phyloP scores from a whole-genome alignment of 2,888 invertebrate species.

The Diarsia brunnea region DNA sequence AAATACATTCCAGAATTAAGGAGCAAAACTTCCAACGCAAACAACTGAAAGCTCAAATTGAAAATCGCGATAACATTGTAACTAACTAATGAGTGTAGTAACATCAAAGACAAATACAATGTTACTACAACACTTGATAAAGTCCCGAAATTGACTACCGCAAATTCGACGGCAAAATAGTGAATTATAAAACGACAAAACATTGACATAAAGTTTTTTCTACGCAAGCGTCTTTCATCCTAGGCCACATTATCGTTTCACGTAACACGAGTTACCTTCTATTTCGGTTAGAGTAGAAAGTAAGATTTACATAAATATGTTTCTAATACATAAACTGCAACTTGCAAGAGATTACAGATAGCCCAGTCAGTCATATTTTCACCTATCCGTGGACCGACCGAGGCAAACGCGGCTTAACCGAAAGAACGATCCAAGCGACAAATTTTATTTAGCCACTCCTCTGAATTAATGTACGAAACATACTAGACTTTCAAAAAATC shows the following conservation, averaged over 20 bases:
- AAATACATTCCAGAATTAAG: neutral
- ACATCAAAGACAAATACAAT: neutral
- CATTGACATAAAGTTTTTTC: neutral
- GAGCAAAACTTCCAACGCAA: neutral
- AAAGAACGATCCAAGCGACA: too few relatives aligned
- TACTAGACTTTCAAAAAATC: neutral
- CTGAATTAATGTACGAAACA: neutral
- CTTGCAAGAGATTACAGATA: neutral
- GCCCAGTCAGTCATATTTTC: neutral
- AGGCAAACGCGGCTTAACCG: neutral
- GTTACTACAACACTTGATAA: neutral
- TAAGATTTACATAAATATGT: neutral
- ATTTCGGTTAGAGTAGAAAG: neutral
- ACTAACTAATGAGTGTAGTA: neutral
- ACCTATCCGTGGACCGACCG: too few relatives aligned
- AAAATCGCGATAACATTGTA: neutral
- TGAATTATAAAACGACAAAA: neutral
- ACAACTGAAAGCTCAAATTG: neutral
- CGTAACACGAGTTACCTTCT: neutral
- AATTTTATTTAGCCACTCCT: neutral
- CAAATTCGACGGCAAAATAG: neutral
- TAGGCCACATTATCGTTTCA: neutral
- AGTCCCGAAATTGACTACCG: neutral
- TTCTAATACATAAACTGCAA: neutral
- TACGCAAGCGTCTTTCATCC: neutral